phyloP scores from a whole-genome alignment of 2,797 vertebrate species.

The Xiphophorus birchmanni region DNA sequence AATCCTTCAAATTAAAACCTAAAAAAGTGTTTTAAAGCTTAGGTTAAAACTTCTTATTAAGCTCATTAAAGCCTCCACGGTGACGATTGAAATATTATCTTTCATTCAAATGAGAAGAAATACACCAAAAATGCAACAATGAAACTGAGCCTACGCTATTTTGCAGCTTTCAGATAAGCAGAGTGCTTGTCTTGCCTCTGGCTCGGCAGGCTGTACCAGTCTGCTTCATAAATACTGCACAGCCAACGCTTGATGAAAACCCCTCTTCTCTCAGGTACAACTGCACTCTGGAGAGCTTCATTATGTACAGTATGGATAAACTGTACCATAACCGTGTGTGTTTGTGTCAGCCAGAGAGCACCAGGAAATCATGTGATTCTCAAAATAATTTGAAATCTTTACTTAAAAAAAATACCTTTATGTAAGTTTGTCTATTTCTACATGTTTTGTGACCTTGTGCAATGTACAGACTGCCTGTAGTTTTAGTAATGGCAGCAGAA shows the following conservation, averaged over 20 bases:
- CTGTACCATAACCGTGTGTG: slow-evolving; percentile 40
- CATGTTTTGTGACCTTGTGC: too few species aligned
- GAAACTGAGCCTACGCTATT: slow-evolving; percentile 39
- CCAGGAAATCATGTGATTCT: neutral
- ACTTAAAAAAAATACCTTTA: too few species aligned
- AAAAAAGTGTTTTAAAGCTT: neutral
- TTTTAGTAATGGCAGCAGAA: too few species aligned
- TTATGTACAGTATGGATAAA: slow-evolving; percentile 65
- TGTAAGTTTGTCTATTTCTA: too few species aligned
- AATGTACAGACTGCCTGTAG: too few species aligned
- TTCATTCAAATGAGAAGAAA: slow-evolving; percentile 26
- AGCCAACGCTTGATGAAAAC: slow-evolving; percentile 61
- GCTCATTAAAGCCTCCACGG: neutral
- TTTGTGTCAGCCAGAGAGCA: slow-evolving; percentile 38
- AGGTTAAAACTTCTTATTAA: neutral
- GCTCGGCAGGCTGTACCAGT: slow-evolving; percentile 67
- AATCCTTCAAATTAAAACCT: slow-evolving; percentile 17
- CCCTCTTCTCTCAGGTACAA: slow-evolving; percentile 73
- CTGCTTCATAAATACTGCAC: slow-evolving; percentile 78
- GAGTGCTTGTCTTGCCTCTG: slow-evolving; percentile 70
- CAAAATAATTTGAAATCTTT: neutral
- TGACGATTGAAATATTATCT: slow-evolving; percentile 24
- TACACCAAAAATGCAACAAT: slow-evolving; percentile 38
- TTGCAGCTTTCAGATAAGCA: slow-evolving; percentile 57
- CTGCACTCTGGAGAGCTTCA: slow-evolving; percentile 71